phyloP scores from a whole-genome alignment of 2,797 vertebrate genomes.

The Hylomyscus alleni region DNA sequence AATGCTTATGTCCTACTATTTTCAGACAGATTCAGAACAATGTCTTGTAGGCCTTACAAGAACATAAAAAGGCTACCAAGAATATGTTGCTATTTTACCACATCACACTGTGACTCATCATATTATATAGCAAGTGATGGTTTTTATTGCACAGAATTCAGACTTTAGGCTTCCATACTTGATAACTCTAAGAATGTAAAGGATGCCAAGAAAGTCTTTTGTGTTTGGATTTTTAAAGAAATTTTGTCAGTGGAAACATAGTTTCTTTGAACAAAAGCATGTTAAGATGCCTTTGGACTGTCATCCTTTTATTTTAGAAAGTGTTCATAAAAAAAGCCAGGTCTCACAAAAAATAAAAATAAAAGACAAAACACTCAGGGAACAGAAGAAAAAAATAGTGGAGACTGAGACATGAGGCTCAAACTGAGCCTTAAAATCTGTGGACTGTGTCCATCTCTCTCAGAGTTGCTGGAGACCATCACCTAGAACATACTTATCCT shows the following conservation, averaged over 20 bases:
- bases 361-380: no score
- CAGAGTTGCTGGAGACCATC: background rate
- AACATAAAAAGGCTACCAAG: background rate
- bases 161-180: background rate
- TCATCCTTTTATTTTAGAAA: background rate
- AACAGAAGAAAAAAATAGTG: no score
- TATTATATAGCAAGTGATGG: background rate
- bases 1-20: background rate
- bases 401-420: background rate
- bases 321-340: background rate
- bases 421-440: background rate
- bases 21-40: background rate
- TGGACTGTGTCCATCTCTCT: background rate
- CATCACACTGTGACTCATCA: background rate
- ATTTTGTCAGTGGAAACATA: background rate
- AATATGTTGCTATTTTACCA: background rate
- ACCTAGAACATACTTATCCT: background rate
- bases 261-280: background rate
- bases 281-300: background rate
- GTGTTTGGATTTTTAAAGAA: background rate
- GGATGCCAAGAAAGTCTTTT: background rate
- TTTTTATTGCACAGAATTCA: background rate
- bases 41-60: background rate
- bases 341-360: background rate
- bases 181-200: background rate